Evolutionary conservation across 2,888 invertebrate species (phyloP).

Genomic region (Cataglyphis cursor): DNA sequence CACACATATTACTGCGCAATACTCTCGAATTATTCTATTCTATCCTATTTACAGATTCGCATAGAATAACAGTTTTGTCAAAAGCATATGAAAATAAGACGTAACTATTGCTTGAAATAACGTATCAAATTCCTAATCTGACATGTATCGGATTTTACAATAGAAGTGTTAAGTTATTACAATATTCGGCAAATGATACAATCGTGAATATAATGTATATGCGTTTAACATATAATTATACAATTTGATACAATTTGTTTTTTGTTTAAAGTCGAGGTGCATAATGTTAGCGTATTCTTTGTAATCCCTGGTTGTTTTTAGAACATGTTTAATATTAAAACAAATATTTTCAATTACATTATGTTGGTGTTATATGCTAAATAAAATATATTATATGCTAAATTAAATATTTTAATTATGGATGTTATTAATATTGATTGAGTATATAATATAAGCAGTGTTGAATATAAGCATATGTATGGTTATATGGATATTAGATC

Average conservation of each 20-base stretch:
- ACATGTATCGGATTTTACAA: background rate
- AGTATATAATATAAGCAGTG: no score
- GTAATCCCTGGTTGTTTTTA: background rate
- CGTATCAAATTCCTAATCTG: background rate
- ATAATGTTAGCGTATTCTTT: background rate
- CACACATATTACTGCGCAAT: background rate
- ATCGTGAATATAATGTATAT: background rate
- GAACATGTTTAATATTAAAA: background rate
- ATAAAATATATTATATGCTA: background rate
- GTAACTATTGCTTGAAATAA: background rate
- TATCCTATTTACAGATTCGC: background rate
- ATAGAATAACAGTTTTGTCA: slow-evolving; percentile 18
- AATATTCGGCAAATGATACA: background rate
- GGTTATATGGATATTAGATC: slow-evolving; percentile 40
- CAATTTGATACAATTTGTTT: background rate
- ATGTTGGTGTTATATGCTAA: background rate
- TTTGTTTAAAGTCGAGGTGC: background rate
- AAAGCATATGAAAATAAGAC: background rate
- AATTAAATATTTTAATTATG: background rate
- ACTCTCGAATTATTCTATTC: background rate
- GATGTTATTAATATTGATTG: slow-evolving; percentile 48
- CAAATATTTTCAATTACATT: background rate
- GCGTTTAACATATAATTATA: background rate
- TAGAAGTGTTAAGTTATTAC: background rate
- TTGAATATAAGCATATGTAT: slow-evolving; percentile 20